Base-by-base conservation (phyloP, 1,140 invertebrate genomes). In the Neodiprion pinetum region DNA sequence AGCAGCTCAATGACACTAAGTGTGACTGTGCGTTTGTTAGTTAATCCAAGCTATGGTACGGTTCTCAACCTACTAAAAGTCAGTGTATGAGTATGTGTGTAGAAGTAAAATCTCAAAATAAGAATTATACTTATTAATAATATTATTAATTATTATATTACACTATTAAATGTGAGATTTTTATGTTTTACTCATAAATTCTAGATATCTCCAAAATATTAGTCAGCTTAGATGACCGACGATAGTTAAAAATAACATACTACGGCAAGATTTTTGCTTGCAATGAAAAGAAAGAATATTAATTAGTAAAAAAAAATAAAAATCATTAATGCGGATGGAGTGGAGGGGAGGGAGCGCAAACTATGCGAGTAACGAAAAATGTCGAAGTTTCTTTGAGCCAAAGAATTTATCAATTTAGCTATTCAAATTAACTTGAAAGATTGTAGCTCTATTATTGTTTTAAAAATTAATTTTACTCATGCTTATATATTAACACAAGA, bases 1-100 rank as follows among this genome's bases (percentile, higher is more conserved):
- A 84, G 82, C 82, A 84, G 84, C 85, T 86, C 84, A 87, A 86
- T 84, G 84, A 87, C 83, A 82, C 79, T 81, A 84, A 83, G 78
- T 80, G 74, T 82, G 81, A 84, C 75, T 80, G 82, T 80, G 73
- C 77, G 76, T 81, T 79, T 79, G 77, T 82, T 82, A 75, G 53
- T 61, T 61, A 81, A 79, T 72, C 74, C 77, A 76, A 80, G 79
- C 69, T 76, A 76, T 79, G 80, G 78, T 80, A 80, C 80, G 77
- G 72, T 79, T 76, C 77, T 79, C 75, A 78, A 77, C 74, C 78
- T 81, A 80, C 70, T 82, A 68, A 71, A 71, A 73, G 69, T 79
- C 75, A 74, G 73, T 77, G 78, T 79, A 77, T 73, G 75, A 79
- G 79, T 80, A 81, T 81, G 77, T 83, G 79, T 82, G 82, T 81